Evolutionary conservation across 2,888 invertebrate species (phyloP).

Genomic region (Pristionchus mayeri): DNA sequence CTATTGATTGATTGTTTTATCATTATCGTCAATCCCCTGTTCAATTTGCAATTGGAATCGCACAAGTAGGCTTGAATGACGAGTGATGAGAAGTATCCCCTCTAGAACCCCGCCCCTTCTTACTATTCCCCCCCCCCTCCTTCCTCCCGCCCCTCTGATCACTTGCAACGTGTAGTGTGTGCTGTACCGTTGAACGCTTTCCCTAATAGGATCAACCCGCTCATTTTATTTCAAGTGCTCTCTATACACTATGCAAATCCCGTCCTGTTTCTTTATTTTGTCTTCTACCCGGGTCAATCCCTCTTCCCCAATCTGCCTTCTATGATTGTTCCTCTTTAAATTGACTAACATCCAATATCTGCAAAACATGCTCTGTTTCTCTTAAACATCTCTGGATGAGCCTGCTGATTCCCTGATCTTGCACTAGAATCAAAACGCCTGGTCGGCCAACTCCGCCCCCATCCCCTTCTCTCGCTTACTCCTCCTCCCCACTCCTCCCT

Average conservation of each 20-base stretch:
- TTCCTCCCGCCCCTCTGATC: not conserved
- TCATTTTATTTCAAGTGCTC: not conserved
- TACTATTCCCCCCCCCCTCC: not conserved
- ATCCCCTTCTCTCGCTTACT: not conserved
- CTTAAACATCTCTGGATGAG: too few relatives aligned
- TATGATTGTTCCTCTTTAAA: not conserved
- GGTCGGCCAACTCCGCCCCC: constrained; percentile 27
- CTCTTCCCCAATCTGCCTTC: not conserved
- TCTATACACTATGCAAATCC: not conserved
- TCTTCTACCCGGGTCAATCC: constrained; percentile 27
- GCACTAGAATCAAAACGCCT: too few relatives aligned
- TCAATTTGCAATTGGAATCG: not conserved
- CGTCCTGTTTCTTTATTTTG: not conserved
- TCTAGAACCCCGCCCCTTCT: not conserved
- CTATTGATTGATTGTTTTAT: constrained; percentile 9
- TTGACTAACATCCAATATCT: too few relatives aligned
- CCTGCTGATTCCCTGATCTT: too few relatives aligned
- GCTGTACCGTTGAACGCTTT: constrained; percentile 26
- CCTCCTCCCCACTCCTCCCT: not conserved
- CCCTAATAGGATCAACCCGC: not conserved
- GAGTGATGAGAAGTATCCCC: too few relatives aligned
- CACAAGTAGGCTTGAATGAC: not conserved
- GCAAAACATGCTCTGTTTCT: too few relatives aligned
- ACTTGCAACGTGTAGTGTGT: constrained; percentile 27
- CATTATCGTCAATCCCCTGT: not conserved